Evolutionary conservation across 1,140 invertebrate genomes (phyloP), one percentile per base, ranked within the genome.

Genomic region (Mamestra configurata): DNA sequence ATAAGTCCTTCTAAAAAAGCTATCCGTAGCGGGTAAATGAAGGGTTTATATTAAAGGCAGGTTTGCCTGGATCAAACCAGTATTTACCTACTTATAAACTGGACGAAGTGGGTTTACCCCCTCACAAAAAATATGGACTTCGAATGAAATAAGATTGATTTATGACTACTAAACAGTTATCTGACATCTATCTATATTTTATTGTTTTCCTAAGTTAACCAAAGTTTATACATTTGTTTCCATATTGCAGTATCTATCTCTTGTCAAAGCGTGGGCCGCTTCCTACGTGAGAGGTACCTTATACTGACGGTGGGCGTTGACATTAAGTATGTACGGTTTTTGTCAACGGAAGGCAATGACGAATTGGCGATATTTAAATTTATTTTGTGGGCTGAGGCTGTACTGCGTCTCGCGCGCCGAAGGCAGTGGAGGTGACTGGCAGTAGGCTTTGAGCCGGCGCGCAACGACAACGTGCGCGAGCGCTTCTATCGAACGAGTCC

Each of bases 291-390:
- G 85, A 22, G 84, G 75, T 83, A 84, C 82, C 87, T 88, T 86
- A 87, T 85, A 89, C 57, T 79, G 59, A 24, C 76, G 73, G 91
- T 93, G 88, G 92, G 93, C 91, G 93, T 93, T 89, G 93, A 92
- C 92, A 90, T 90, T 89, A 83, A 93, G 88, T 88, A 84, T 82
- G 86, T 90, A 89, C 83, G 83, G 89, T 90, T 92, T 92, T 92
- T 93, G 86, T 87, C 84, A 88, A 87, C 84, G 81, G 89, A 89
- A 93, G 91, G 90, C 90, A 90, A 92, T 90, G 90, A 89, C 82
- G 77, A 82, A 84, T 80, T 79, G 77, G 70, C 81, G 82, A 88
- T 88, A 88, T 89, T 88, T 84, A 88, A 90, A 90, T 89, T 85
- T 81, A 82, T 84, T 88, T 82, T 80, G 86, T 88, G 83, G 84